Percentiles rank a stretch among this genome's conserved stretches.
phyloP scores from a whole-genome alignment of 53 echinoderm and acorn worm genomes.

The Holothuria scabra region DNA sequence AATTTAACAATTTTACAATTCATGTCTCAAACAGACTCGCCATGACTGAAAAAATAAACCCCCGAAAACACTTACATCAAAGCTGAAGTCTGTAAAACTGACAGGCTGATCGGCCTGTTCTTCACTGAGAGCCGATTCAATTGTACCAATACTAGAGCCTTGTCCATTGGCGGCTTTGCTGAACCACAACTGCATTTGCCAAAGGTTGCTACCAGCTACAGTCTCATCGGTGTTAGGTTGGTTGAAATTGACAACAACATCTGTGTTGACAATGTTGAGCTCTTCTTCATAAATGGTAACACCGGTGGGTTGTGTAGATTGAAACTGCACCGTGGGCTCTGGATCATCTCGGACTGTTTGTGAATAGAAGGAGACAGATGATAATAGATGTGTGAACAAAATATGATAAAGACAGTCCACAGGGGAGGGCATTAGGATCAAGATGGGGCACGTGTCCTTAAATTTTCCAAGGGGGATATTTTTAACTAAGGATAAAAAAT shows the following conservation, averaged over 20 bases:
- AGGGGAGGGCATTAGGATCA: too few relatives aligned
- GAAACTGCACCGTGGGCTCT: constrained; percentile 26
- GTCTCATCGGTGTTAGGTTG: constrained; percentile 22
- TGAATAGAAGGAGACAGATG: too few relatives aligned
- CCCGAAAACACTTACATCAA: constrained; percentile 1
- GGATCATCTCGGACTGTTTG: constrained; percentile 24
- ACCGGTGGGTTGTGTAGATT: constrained; percentile 17
- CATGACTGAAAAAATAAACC: too few relatives aligned
- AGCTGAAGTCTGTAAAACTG: constrained; percentile 24
- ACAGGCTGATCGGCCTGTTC: constrained; percentile 29
- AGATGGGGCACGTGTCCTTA: too few relatives aligned
- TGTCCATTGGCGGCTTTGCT: constrained; percentile 17
- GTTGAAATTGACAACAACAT: constrained; percentile 18
- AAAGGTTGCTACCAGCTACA: constrained; percentile 5
- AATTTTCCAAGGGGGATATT: too few relatives aligned
- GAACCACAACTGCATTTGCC: constrained; percentile 43
- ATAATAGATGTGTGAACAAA: too few relatives aligned
- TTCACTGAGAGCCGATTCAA: constrained; percentile 19
- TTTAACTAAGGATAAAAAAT: too few relatives aligned
- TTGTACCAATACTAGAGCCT: constrained; percentile 19
- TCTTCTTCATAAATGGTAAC: constrained; percentile 41
- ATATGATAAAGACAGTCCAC: too few relatives aligned
- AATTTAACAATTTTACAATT: too few relatives aligned
- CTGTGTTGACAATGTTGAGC: constrained; percentile 19
- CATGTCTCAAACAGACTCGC: too few relatives aligned